Evolutionary conservation across 2,113 vertebrate genomes (phyloP), one percentile per base, ranked within the genome.

Genomic region (Ivindomyrus marchei): DNA sequence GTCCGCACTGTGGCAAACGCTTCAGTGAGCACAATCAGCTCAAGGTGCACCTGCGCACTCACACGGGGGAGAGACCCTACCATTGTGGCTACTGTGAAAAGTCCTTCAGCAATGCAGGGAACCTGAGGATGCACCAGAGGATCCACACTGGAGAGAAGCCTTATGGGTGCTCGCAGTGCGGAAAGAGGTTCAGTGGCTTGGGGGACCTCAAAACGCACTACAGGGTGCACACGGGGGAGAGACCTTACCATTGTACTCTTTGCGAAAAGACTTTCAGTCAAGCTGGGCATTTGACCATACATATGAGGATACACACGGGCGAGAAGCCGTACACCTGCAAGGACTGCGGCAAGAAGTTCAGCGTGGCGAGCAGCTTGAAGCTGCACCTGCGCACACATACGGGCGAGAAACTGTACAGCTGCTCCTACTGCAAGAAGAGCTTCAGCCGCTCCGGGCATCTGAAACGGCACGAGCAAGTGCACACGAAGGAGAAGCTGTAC

Each of bases 231-330:
- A 96, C 95, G 0, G 96, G 96, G 0, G 96, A 96, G 90, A 93
- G 94, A 86, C 96, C 96, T 0, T 96, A 96, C 92, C 93, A 91
- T 90, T 96, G 96, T 3, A 90, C 95, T 88, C 93, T 95, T 56
- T 96, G 96, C 8, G 93, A 93, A 88, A 96, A 96, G 92, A 95
- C 94, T 4, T 96, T 96, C 91, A 96, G 95, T 91, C 95, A 96
- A 91, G 90, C 94, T 0, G 95, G 95, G 2, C 95, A 96, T 91
- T 94, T 96, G 86, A 96, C 94, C 87, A 96, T 96, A 89, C 96
- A 96, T 94, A 95, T 93, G 94, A 90, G 95, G 6, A 95, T 95
- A 94, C 96, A 96, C 93, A 96, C 95, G 0, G 95, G 96, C 0
- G 96, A 96, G 52, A 92, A 94, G 46, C 95, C 95, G 0, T 96